Percentiles rank a stretch among this genome's conserved stretches.
phyloP scores from a whole-genome alignment of 2,113 vertebrate species.

The Alligator mississippiensis region DNA sequence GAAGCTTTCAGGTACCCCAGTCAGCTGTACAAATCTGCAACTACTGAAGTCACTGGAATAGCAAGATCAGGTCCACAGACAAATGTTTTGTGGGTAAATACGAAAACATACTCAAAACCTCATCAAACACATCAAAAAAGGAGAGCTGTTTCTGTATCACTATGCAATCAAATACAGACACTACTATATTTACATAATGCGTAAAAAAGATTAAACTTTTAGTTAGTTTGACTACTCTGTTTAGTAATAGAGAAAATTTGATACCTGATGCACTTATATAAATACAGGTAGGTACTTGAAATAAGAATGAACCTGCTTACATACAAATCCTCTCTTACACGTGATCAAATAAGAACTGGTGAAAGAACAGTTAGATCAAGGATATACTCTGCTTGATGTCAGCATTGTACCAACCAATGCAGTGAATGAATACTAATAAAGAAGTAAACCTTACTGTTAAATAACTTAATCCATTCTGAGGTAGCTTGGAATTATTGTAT shows the following conservation, averaged over 20 bases:
- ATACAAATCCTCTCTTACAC: not conserved
- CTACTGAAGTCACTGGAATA: not conserved
- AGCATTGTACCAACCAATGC: not conserved
- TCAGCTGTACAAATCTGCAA: not conserved
- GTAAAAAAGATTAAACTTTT: not conserved
- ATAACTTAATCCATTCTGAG: not conserved
- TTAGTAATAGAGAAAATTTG: not conserved
- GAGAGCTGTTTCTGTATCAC: not conserved
- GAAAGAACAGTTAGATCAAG: not conserved
- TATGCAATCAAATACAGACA: not conserved
- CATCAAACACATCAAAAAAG: not conserved
- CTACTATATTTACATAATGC: not conserved
- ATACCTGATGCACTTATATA: not conserved
- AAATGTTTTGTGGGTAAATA: conserved; percentile 22
- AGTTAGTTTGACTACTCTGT: not conserved
- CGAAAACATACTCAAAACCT: conserved; percentile 6
- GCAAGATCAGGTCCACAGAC: not conserved
- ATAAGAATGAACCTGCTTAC: not conserved
- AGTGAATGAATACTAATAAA: not conserved
- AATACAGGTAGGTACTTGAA: not conserved
- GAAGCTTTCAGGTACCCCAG: not conserved
- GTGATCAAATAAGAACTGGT: not conserved
- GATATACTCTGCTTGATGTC: not conserved
- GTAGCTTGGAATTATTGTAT: not conserved
- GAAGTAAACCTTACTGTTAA: not conserved